Base-by-base conservation (phyloP, 1,140 invertebrate species). In the Batillaria attramentaria region DNA sequence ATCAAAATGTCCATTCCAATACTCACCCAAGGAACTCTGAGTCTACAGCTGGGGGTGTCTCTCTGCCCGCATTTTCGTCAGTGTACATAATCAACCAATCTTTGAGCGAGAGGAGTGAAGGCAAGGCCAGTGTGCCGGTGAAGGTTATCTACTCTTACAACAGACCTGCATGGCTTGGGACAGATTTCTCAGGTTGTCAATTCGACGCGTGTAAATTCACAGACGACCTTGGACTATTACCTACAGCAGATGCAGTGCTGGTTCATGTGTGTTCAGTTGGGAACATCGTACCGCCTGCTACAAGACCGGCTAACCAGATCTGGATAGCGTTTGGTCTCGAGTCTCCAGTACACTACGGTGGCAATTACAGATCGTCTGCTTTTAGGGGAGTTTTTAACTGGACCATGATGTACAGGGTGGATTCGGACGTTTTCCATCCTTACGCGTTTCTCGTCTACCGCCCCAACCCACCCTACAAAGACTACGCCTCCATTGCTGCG, bases 401-500 rank as follows among this genome's bases (percentile, higher is more conserved):
- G 97, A 99, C 97, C n/a, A 95, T 89, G 60, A 91, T 88, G 10
- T 99, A 96, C 89, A 93, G 97, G 54, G 93, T 94, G 4, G 97
- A 99, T 88, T 98, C 97, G 31, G 97, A 98, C 85, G 94, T 99
- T 80, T 97, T 98, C 2, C 95, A 97, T 1, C 98, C 98, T 0
- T 99, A 99, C 87, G 97, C 93, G 94, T 72, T 99, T 79, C 83
- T 87, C 85, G 1, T 88, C 94, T 39, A 69, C 33, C 43, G 83
- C 20, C 54, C 82, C 1, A 31, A 54, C 20, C 78, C 69, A 31
- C 54, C 35, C 13, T 20, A 37, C 60, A 76, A 24, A 20, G 69
- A 70, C 65, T 31, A 33, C n/a, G 13, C 33, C n/a, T 79, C 16
- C 2, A 65, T 84, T 42, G 83, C 86, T 5, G 62, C 68, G 4